Conservation (phyloP, 2,113 vertebrate genomes). For the Ammodramus savannarum region DNA sequence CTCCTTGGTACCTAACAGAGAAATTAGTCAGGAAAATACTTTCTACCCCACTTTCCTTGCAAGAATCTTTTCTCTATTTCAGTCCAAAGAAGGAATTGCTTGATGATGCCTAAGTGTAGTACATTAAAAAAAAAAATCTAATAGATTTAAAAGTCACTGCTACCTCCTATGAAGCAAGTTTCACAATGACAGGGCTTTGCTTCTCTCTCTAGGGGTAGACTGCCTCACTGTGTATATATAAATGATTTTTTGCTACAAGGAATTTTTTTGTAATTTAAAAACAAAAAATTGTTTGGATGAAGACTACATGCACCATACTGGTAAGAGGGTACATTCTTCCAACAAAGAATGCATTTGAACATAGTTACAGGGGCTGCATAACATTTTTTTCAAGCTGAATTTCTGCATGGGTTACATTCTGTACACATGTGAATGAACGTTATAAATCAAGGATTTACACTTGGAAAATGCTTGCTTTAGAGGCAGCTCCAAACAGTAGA, state of each 20-base stretch:
- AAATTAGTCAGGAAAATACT: neutral
- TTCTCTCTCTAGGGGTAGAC: neutral
- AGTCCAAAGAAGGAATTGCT: neutral
- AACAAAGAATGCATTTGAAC: neutral
- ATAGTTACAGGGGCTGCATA: neutral
- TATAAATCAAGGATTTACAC: neutral
- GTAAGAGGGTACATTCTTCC: neutral
- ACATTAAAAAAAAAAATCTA: neutral
- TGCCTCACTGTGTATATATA: neutral
- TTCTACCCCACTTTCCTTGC: neutral
- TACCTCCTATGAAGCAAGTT: neutral
- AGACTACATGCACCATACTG: neutral
- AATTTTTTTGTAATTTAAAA: neutral
- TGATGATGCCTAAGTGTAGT: neutral
- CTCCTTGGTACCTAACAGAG: neutral
- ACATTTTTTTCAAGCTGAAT: neutral
- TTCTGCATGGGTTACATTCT: neutral
- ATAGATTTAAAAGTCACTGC: neutral
- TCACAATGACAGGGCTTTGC: neutral
- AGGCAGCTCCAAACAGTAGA: neutral
- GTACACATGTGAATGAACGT: neutral
- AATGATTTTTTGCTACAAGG: neutral
- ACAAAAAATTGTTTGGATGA: neutral
- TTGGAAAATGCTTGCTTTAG: neutral
- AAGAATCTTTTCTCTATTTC: neutral